A percentile compares a stretch with the other conserved stretches of the same genome.
Conservation (phyloP, 2,888 invertebrate genomes). For the Aphodius sticticus region DNA sequence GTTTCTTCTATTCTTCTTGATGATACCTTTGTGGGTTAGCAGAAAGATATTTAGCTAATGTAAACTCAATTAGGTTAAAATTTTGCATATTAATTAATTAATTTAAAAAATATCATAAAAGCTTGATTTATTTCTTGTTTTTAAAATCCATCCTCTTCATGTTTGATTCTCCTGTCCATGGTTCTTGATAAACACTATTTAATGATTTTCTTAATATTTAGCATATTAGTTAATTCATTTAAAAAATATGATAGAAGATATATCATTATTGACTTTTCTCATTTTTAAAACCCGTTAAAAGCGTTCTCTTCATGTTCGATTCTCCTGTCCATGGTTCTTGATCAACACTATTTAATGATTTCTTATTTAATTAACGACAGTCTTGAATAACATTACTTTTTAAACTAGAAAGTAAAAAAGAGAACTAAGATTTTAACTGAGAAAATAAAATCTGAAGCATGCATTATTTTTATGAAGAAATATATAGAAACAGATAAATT, state of each 20-base stretch:
- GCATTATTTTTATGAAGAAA: not conserved
- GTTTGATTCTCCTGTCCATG: not conserved
- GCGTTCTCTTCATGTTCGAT: not conserved
- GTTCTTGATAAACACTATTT: too few species aligned
- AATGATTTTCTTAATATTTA: too few species aligned
- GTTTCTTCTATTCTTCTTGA: not conserved
- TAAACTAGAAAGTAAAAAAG: not conserved
- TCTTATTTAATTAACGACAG: not conserved
- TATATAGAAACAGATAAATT: not conserved
- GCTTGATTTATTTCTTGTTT: too few species aligned
- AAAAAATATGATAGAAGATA: too few species aligned
- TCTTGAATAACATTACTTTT: slow-evolving; percentile 5
- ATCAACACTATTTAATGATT: too few species aligned
- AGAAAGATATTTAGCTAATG: not conserved
- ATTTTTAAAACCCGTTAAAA: too few species aligned
- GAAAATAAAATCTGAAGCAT: not conserved
- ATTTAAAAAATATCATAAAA: too few species aligned
- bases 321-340: not conserved
- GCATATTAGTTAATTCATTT: too few species aligned
- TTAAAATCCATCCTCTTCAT: not conserved
- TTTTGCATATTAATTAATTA: too few species aligned
- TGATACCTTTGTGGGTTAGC: not conserved
- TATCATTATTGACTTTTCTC: too few species aligned
- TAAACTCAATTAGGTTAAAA: too few species aligned
- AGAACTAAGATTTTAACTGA: not conserved